Evolutionary conservation across 1,140 invertebrate genomes (phyloP).

Genomic region (Drosophila willistoni): DNA sequence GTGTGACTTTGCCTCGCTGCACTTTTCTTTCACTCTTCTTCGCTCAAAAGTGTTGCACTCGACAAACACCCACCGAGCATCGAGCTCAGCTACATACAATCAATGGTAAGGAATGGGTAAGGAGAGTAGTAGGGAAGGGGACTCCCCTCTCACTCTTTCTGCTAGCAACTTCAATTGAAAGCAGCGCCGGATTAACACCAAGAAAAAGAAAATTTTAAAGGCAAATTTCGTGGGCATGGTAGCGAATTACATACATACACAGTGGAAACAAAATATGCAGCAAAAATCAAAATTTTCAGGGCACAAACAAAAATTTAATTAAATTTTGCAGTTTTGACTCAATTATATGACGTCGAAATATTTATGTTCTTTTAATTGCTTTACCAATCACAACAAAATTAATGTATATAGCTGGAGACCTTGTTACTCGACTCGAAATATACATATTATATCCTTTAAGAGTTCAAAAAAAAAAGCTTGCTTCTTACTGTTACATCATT

Average conservation of each 20-base stretch:
- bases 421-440: too few species aligned
- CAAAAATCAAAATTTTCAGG: not conserved
- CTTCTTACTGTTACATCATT: too few species aligned
- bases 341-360: too few species aligned
- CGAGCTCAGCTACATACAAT: not conserved
- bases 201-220: conserved; percentile 34
- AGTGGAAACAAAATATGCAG: not conserved
- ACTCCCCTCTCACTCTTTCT: too few species aligned
- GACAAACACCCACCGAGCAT: conserved; percentile 55
- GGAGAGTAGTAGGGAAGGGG: not conserved
- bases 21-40: conserved; percentile 60
- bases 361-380: too few species aligned
- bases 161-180: conserved; percentile 61
- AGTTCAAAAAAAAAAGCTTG: too few species aligned
- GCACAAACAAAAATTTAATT: too few species aligned
- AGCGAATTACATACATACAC: conserved; percentile 1
- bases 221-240: conserved; percentile 35
- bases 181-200: conserved; percentile 49
- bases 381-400: too few species aligned
- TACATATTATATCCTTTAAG: too few species aligned
- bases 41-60: conserved; percentile 67
- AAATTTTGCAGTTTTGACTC: too few species aligned
- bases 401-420: too few species aligned
- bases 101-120: not conserved
- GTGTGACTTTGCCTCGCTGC: conserved; percentile 10